A percentile compares a stretch with the other conserved stretches of the same genome.
Conservation (phyloP, 2,113 vertebrate species). For the Butorides virescens region DNA sequence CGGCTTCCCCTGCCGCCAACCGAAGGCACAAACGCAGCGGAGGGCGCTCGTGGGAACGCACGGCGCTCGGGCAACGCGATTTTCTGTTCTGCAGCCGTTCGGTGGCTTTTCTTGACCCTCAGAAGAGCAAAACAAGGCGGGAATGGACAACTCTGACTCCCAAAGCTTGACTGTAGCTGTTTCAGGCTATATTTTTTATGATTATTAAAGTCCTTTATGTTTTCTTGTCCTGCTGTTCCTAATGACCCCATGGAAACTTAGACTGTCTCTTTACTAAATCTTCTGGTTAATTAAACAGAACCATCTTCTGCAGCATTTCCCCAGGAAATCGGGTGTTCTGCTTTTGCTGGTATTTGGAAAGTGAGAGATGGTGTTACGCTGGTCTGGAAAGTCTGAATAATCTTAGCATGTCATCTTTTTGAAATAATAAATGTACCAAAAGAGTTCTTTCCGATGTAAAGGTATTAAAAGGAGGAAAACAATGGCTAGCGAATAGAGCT, state of each 20-base stretch:
- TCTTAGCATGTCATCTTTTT: neutral
- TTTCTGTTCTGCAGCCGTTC: neutral
- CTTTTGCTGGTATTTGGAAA: neutral
- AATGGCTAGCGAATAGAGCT: neutral
- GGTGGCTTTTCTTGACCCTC: neutral
- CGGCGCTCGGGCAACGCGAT: accelerated
- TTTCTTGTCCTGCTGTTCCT: constrained; percentile 40
- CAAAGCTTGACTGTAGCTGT: neutral
- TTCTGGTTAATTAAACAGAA: neutral
- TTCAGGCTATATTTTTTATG: neutral
- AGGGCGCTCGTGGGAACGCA: neutral
- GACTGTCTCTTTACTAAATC: constrained; percentile 16
- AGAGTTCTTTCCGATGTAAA: neutral
- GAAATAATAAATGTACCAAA: neutral
- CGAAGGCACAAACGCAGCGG: neutral
- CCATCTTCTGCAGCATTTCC: neutral
- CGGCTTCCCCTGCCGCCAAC: constrained; percentile 2
- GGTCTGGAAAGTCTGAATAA: neutral
- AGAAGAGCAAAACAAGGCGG: neutral
- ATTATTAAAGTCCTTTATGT: neutral
- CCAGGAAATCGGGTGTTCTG: neutral
- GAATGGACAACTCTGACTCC: neutral
- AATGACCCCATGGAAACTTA: constrained; percentile 12
- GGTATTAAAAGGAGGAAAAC: neutral
- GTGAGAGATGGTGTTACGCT: neutral